Evolutionary conservation across 2,888 invertebrate species (phyloP), one percentile per base, ranked within the genome.

Genomic region (Sacculina carcini): DNA sequence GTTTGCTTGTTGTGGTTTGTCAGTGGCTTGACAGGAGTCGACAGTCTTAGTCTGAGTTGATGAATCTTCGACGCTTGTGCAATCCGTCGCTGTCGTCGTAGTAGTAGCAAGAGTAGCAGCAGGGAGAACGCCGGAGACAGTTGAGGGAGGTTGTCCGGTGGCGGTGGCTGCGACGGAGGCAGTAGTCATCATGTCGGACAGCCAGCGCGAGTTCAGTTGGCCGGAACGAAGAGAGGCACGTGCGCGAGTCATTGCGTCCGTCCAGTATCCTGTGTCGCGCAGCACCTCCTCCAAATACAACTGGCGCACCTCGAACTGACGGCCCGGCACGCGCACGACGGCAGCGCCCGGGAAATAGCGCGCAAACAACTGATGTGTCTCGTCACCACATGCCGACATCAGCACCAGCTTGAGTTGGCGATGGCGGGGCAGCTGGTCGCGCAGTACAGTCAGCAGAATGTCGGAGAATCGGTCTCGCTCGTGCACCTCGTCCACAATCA

Each of bases 341-440:
- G 79, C 77, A 57, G 83, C 81, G 60, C 74, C 73, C 62, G 74
- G 74, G 66, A 94, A 94, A 65, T 90, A 96, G 34, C 75, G 73
- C 47, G 76, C 70, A 67, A 92, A 84, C 56, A 84, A 73, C 52
- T 75, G 71, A n/a, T n/a, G n/a, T n/a, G n/a, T n/a, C 42, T 79
- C 75, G 62, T 94, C 86, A 64, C 89, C 75, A 0, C 90, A 85
- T 12, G 94, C 94, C 3, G 92, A 92, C 92, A 96, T 94, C 42
- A 96, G 73, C 46, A 96, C 72, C 0, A 94, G 66, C 61, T 78
- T 79, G 21, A 92, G 69, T 54, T 80, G 73, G 56, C 76, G 75
- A 62, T 74, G 76, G 47, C 74, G 70, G 1, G 72, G 68, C 39
- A 89, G 64, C 12, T 78, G 74, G 61, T 86, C 82, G 38, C 79